phyloP scores from a whole-genome alignment of 2,113 vertebrate species.

The Gallinago undulata region DNA sequence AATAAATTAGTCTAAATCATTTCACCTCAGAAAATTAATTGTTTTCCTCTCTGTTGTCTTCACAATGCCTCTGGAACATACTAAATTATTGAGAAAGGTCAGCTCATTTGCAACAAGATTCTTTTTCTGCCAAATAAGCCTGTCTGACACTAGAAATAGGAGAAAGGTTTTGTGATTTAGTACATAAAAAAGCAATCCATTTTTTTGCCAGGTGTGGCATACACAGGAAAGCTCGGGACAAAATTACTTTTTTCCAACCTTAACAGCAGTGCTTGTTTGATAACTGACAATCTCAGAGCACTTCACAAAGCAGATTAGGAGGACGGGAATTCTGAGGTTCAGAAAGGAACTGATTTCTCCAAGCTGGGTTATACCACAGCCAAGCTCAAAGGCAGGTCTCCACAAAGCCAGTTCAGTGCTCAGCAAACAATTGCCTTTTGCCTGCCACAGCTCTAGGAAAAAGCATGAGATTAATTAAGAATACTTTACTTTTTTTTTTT shows the following conservation, averaged over 20 bases:
- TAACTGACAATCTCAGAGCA: background rate
- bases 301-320: background rate
- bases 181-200: background rate
- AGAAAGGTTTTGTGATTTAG: background rate
- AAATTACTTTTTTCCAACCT: background rate
- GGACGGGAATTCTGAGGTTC: background rate
- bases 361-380: background rate
- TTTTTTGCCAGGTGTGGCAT: background rate
- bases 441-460: background rate
- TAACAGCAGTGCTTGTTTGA: background rate
- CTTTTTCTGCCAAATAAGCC: background rate
- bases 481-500: background rate
- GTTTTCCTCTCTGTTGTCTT: background rate
- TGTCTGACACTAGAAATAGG: background rate
- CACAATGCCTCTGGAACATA: background rate
- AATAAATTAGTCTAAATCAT: background rate
- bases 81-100: slow-evolving; percentile 35
- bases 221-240: background rate
- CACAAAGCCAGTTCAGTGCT: background rate
- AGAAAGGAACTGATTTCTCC: background rate
- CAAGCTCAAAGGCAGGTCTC: background rate
- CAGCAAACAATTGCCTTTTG: rapidly evolving
- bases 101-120: background rate
- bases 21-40: slow-evolving; percentile 33
- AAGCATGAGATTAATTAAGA: background rate